A percentile compares a stretch with the other conserved stretches of the same genome.
Conservation (phyloP, 2,113 vertebrate species). For the Lepisosteus osseus region DNA sequence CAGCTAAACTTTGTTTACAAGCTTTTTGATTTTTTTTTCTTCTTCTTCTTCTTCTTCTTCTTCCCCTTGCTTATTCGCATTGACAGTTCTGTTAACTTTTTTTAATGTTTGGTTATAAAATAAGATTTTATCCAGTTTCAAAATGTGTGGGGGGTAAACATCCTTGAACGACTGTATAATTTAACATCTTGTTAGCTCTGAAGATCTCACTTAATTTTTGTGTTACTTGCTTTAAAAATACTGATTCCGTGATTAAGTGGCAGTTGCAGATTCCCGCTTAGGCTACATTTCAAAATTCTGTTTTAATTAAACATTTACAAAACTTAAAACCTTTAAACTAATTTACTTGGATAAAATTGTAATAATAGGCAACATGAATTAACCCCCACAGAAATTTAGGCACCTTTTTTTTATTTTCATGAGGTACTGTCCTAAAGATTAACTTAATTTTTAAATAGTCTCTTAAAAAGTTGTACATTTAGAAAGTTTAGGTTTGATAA, state of each 20-base stretch:
- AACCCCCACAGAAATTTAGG: constrained; percentile 60
- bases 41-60: constrained; percentile 39
- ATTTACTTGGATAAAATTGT: constrained; percentile 35
- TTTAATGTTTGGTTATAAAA: constrained; percentile 69
- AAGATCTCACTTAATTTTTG: constrained; percentile 60
- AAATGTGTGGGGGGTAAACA: constrained; percentile 46
- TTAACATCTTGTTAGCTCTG: constrained; percentile 50
- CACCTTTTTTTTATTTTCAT: constrained; percentile 28
- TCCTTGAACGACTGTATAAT: constrained; percentile 50
- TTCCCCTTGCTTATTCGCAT: constrained; percentile 62
- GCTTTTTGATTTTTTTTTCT: constrained; percentile 47
- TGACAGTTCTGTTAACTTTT: constrained; percentile 54
- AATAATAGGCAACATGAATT: constrained; percentile 52
- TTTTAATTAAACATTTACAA: constrained; percentile 59
- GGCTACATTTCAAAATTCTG: constrained; percentile 99
- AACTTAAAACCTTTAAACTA: constrained; percentile 61
- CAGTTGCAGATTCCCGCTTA: constrained; percentile 99
- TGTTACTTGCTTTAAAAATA: constrained; percentile 47
- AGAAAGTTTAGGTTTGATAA: constrained; percentile 57
- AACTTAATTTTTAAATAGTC: constrained; percentile 67
- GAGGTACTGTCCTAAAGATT: background rate
- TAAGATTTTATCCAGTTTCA: constrained; percentile 63
- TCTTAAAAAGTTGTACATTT: constrained; percentile 67
- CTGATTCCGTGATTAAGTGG: constrained; percentile 71
- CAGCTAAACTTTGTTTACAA: constrained; percentile 38